Base-by-base conservation (phyloP, 2,113 vertebrate genomes). In the Gallinago media region DNA sequence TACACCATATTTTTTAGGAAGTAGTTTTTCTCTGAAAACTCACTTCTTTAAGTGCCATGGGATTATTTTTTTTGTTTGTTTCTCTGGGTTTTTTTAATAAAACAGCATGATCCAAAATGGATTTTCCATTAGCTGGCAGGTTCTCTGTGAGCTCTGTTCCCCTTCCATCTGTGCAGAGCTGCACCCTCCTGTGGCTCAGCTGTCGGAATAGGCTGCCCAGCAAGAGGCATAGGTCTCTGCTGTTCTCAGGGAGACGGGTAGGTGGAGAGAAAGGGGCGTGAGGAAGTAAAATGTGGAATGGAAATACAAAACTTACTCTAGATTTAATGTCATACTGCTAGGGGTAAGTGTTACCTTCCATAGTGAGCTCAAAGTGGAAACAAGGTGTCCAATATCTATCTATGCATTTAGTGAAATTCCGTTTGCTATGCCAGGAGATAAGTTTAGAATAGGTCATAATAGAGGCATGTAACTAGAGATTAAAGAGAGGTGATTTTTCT, bases 331-430 rank as follows among this genome's bases (percentile, higher is more conserved):
- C 88, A 87, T 56, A 87, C 56, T 88, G 8, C 90, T 82, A 42
- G 70, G 94, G 91, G 80, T 96, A 85, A 95, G 92, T 96, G 95
- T 97, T 96, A 95, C 95, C 97, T 96, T 96, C 95, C 44, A 94
- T 89, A 90, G 78, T 83, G 94, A 96, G 96, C 96, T 97, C 82
- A 88, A 97, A 97, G 95, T 97, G 95, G 97, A 97, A 97, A 97
- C 96, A 96, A 96, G 94, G 96, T 96, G 96, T 97, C 97, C 96
- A 91, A 95, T 97, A 94, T 97, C 97, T 97, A 97, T 97, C 91
- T 97, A n/a, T 96, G 97, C 94, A 74, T 92, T 97, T 97, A 95
- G 96, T 97, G 90, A 95, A 75, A 95, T 97, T 97, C 97, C 96
- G 31, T 76, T 92, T 89, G 88, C 96, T 97, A 77, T 95, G 96